A percentile compares a stretch with the other conserved stretches of the same genome.
Evolutionary conservation across 2,113 vertebrate species (phyloP).

Genomic region (Lonchura striata): DNA sequence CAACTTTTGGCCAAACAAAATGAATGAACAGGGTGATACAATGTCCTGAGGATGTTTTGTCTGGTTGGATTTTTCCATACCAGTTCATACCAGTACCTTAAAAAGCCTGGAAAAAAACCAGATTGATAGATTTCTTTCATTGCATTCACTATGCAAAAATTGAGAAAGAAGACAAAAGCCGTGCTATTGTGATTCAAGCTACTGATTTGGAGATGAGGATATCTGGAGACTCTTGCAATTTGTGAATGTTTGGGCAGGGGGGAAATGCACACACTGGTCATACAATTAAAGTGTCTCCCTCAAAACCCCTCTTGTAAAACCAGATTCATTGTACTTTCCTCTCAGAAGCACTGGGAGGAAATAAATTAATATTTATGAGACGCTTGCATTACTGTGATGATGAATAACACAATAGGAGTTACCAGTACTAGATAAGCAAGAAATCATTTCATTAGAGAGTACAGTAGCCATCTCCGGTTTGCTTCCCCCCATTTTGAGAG

Average conservation of each 20-base stretch:
- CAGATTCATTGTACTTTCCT: background rate
- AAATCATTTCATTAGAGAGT: conserved; percentile 11
- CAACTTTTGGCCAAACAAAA: background rate
- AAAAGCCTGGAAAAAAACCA: background rate
- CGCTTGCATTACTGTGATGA: background rate
- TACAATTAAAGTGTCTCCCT: conserved; percentile 13
- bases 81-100: background rate
- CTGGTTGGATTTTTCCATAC: background rate
- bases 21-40: background rate
- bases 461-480: background rate
- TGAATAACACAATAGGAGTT: conserved; percentile 8
- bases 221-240: background rate
- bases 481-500: background rate
- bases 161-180: background rate
- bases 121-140: background rate
- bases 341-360: background rate
- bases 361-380: conserved; percentile 38
- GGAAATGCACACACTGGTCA: background rate
- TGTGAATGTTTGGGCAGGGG: background rate
- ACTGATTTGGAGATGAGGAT: background rate
- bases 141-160: background rate
- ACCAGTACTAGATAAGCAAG: conserved; percentile 15
- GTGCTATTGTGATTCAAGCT: background rate
- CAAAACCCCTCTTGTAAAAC: background rate
- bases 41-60: background rate